Evolutionary conservation across 2,113 vertebrate species (phyloP).

Genomic region (Perccottus glenii): DNA sequence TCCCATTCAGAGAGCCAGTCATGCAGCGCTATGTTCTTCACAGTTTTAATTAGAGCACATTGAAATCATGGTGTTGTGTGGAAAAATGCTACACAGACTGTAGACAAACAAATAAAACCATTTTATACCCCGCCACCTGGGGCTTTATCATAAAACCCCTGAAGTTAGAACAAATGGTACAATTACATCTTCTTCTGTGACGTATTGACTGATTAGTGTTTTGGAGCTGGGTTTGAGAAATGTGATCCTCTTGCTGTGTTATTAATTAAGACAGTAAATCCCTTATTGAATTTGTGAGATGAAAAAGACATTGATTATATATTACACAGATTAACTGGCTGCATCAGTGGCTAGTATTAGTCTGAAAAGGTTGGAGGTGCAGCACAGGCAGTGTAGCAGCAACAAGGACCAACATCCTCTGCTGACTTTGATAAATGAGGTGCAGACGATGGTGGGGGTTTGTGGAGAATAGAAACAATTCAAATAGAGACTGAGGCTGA

Average conservation of each 20-base stretch:
- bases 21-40: neutral
- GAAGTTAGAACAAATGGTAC: neutral
- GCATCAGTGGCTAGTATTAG: slow-evolving; percentile 12
- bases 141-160: neutral
- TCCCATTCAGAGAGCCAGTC: neutral
- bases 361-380: slow-evolving; percentile 16
- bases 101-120: neutral
- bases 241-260: neutral
- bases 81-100: neutral
- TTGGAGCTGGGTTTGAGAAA: too few relatives aligned
- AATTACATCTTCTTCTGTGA: neutral
- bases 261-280: neutral
- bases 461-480: neutral
- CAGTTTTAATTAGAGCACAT: neutral
- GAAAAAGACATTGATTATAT: neutral
- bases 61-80: neutral
- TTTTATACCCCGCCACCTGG: neutral
- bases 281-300: neutral
- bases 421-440: slow-evolving; percentile 48
- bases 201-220: neutral
- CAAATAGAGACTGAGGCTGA: neutral
- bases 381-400: slow-evolving; percentile 21
- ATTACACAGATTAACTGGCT: neutral
- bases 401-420: slow-evolving; percentile 12
- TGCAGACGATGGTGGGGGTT: slow-evolving; percentile 15